Conservation (phyloP, 2,888 invertebrate genomes). For the Diloba caeruleocephala region DNA sequence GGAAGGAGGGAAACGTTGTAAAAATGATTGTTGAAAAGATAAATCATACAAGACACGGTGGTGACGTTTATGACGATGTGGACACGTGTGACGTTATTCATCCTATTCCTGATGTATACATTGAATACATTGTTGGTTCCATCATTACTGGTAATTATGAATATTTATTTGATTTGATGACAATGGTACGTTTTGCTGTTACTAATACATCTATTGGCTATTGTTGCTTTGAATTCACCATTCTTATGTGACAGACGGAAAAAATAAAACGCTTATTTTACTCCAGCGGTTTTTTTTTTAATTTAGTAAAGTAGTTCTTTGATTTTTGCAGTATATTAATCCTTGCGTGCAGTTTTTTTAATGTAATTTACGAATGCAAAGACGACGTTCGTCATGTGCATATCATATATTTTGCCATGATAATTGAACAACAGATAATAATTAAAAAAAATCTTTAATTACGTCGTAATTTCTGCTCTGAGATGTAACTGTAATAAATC, state of each 20-base stretch:
- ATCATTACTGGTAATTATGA: constrained; percentile 69
- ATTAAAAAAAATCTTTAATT: no score
- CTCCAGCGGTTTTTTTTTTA: no score
- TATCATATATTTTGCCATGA: no score
- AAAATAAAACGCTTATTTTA: constrained; percentile 5
- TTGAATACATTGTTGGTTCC: constrained; percentile 66
- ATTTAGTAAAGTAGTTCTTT: constrained; percentile 1
- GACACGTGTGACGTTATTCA: constrained; percentile 59
- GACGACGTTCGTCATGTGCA: no score
- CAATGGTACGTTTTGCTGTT: constrained; percentile 41
- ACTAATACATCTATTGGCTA: constrained; percentile 17
- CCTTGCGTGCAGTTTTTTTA: no score
- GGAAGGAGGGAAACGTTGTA: constrained; percentile 82
- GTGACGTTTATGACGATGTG: constrained; percentile 80
- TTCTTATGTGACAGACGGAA: constrained; percentile 14
- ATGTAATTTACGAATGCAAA: no score
- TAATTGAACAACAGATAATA: no score
- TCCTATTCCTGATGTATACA: constrained; percentile 61
- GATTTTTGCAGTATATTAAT: neutral
- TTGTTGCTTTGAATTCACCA: constrained; percentile 28
- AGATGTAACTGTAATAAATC: no score
- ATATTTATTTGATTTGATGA: constrained; percentile 67
- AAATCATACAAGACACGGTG: constrained; percentile 84
- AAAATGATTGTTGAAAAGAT: constrained; percentile 88
- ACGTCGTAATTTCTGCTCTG: no score